A percentile compares a stretch with the other conserved stretches of the same genome.
These are phyloP conservation scores for Aleiodes sp. DNA, from an alignment of 1,140 invertebrate genomes.

Conservation along the genomic window DNA sequence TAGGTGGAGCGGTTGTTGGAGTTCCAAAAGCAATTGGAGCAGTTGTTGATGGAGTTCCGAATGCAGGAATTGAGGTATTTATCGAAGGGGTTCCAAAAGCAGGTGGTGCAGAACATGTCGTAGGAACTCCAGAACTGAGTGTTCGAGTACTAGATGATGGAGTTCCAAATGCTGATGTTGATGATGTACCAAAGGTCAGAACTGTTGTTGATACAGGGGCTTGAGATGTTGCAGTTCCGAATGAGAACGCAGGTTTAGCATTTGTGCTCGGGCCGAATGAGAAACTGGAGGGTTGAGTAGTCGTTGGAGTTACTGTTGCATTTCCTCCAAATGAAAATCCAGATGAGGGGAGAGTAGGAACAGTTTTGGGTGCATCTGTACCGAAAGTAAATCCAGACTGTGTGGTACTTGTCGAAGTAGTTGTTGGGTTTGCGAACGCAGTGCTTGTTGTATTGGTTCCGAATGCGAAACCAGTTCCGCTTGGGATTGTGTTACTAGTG, in stretches of 20 bases:
- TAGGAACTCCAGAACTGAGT: too few relatives aligned
- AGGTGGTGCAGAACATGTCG: too few relatives aligned
- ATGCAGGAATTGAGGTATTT: not conserved
- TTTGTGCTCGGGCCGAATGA: too few relatives aligned
- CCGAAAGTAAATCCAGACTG: conserved; percentile 1
- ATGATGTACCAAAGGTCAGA: conserved; percentile 4
- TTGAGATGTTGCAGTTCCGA: conserved; percentile 8
- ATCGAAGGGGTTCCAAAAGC: not conserved
- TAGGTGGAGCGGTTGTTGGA: not conserved
- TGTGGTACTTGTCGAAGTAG: not conserved
- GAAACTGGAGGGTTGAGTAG: too few relatives aligned
- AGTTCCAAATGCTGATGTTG: too few relatives aligned
- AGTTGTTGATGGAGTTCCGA: not conserved
- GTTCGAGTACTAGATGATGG: too few relatives aligned
- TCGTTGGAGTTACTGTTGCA: too few relatives aligned
- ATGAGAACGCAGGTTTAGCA: conserved; percentile 23
- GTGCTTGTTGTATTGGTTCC: not conserved
- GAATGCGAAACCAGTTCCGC: not conserved
- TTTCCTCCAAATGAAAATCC: not conserved
- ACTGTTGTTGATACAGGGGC: not conserved
- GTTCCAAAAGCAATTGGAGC: conserved; percentile 22
- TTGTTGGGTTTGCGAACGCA: conserved; percentile 3
- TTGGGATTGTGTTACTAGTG: not conserved
- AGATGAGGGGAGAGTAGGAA: not conserved
- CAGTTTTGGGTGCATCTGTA: not conserved